Conservation (phyloP, 2,113 vertebrate genomes). For the Tenrec ecaudatus region DNA sequence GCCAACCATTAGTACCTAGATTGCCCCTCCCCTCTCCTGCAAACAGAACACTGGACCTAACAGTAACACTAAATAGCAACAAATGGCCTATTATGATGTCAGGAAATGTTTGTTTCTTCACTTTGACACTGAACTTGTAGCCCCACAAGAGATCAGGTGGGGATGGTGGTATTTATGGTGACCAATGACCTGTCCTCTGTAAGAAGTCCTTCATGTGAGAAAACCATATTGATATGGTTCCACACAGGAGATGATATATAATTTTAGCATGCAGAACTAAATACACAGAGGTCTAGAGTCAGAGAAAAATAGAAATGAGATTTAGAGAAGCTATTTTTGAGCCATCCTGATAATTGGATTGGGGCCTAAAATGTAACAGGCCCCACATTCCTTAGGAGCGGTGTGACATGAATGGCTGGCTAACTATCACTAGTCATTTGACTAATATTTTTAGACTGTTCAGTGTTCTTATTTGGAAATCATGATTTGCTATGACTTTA, state of each 20-base stretch:
- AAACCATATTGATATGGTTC: not conserved
- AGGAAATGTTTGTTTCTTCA: constrained; percentile 37
- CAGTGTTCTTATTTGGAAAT: constrained; percentile 10
- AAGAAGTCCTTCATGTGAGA: not conserved
- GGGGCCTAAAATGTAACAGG: not conserved
- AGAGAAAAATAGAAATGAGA: no score
- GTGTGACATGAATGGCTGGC: not conserved
- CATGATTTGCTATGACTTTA: constrained; percentile 21
- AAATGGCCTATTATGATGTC: not conserved
- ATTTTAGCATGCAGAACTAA: not conserved
- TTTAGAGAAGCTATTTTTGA: not conserved
- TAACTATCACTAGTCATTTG: not conserved
- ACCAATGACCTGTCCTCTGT: constrained; percentile 1
- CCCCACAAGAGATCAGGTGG: not conserved
- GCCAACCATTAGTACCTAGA: not conserved
- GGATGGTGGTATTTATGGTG: not conserved
- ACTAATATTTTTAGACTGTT: not conserved
- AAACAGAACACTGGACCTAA: not conserved
- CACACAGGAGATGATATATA: not conserved
- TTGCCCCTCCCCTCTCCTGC: not conserved
- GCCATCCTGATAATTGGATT: not conserved
- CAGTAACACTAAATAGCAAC: not conserved
- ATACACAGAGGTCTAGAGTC: not conserved
- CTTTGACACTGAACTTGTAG: not conserved
- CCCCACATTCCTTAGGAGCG: not conserved